phyloP scores from a whole-genome alignment of 2,113 vertebrate genomes.

The Sterrhoptilus dennistouni region DNA sequence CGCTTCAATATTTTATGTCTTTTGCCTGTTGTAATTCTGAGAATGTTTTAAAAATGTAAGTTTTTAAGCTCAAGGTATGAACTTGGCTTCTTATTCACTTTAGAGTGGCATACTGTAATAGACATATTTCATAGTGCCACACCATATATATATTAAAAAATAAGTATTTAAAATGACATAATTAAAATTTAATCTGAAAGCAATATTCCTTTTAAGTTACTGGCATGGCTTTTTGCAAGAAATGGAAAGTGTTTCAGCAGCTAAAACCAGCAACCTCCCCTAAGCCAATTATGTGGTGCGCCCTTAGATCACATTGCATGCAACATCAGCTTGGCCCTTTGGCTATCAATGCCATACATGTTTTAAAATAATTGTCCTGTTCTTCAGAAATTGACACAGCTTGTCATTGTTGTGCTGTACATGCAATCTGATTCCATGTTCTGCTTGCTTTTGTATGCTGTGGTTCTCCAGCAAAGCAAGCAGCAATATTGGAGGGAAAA shows the following conservation, averaged over 20 bases:
- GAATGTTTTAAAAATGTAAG: not conserved
- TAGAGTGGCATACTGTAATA: not conserved
- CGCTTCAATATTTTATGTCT: not conserved
- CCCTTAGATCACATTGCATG: not conserved
- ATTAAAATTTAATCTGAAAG: slow-evolving; percentile 20
- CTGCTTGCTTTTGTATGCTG: not conserved
- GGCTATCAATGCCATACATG: not conserved
- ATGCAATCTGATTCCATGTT: not conserved
- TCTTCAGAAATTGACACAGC: not conserved
- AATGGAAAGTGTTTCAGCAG: not conserved
- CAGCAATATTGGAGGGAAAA: not conserved
- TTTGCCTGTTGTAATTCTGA: not conserved
- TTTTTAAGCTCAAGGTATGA: not conserved
- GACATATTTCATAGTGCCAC: not conserved
- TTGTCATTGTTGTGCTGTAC: not conserved
- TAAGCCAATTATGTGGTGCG: not conserved
- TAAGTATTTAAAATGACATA: not conserved
- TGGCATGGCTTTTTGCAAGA: not conserved
- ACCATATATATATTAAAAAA: not conserved
- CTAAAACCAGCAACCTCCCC: not conserved
- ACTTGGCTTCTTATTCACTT: not conserved
- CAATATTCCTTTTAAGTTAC: not conserved
- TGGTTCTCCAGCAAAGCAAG: not conserved
- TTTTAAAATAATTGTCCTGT: not conserved
- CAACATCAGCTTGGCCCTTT: not conserved